A percentile compares a stretch with the other conserved stretches of the same genome.
Conservation (phyloP, 2,797 vertebrate species). For the Steatocranus sp. region DNA sequence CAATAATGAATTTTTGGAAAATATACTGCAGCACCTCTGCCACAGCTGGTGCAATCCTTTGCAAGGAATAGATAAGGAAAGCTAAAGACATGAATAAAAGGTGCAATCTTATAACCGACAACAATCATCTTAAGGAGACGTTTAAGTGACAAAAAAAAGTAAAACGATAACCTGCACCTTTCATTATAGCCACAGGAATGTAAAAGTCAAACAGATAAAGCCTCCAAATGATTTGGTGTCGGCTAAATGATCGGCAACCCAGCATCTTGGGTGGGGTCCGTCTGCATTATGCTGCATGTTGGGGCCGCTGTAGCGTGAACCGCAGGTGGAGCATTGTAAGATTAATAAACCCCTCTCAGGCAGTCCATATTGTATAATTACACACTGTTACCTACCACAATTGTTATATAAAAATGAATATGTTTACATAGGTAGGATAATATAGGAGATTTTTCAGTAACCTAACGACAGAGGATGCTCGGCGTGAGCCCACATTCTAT, state of each 20-base stretch:
- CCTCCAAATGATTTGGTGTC: slow-evolving; percentile 7
- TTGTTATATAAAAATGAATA: neutral
- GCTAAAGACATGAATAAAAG: neutral
- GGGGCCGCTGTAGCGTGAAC: slow-evolving; percentile 49
- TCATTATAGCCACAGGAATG: neutral
- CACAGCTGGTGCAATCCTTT: slow-evolving; percentile 1
- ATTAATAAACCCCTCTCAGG: slow-evolving; percentile 27
- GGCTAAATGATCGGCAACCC: slow-evolving; percentile 47
- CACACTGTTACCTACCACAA: neutral
- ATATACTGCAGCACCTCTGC: neutral
- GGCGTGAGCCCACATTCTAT: neutral
- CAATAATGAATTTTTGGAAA: neutral
- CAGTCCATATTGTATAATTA: neutral
- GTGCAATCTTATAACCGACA: neutral
- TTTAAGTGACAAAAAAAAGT: neutral
- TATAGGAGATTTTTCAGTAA: slow-evolving; percentile 4
- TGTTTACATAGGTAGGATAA: neutral
- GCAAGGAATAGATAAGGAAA: neutral
- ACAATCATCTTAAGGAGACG: neutral
- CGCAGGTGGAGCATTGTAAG: slow-evolving; percentile 62
- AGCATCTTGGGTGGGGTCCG: slow-evolving; percentile 82
- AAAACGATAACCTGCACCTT: neutral
- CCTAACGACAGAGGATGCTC: neutral
- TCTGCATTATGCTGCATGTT: slow-evolving; percentile 82
- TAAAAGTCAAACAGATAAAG: neutral